These are phyloP conservation scores for Micropoecilia bifurca DNA, from an alignment of 2,797 vertebrate species.

Conservation along the genomic window DNA sequence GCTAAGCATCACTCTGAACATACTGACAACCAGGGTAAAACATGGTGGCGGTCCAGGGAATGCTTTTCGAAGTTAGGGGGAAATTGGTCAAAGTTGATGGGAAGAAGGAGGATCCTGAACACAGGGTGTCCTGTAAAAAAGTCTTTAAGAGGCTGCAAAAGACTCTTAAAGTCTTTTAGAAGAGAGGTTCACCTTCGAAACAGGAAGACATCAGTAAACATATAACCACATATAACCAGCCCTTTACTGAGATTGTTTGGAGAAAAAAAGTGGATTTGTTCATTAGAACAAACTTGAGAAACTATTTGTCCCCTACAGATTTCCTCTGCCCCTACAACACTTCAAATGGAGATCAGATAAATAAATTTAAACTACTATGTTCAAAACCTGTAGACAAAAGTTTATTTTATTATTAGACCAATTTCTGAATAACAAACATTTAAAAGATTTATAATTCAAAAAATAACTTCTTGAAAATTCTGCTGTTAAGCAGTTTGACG, in stretches of 20 bases:
- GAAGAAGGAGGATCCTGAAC: background rate
- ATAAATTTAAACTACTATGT: background rate
- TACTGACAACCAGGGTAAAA: background rate
- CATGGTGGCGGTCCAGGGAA: background rate
- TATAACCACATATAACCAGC: background rate
- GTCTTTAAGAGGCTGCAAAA: background rate
- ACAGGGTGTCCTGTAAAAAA: background rate
- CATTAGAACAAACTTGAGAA: background rate
- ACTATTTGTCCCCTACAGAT: background rate
- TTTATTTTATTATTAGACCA: background rate
- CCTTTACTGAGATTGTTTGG: background rate
- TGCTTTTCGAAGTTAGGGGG: background rate
- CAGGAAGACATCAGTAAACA: background rate
- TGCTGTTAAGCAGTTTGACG: background rate
- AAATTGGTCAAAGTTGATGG: background rate
- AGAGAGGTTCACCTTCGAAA: background rate
- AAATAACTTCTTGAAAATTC: background rate
- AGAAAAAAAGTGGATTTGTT: background rate
- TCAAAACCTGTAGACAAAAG: background rate
- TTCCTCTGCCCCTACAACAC: background rate
- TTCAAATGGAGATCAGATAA: background rate
- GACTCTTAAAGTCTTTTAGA: background rate
- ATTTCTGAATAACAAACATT: background rate
- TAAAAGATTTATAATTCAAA: background rate
- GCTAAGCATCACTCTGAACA: background rate